Percentiles rank a stretch among this genome's conserved stretches.
Conservation (phyloP, 2,797 vertebrate species). For the Margarornis squamiger region DNA sequence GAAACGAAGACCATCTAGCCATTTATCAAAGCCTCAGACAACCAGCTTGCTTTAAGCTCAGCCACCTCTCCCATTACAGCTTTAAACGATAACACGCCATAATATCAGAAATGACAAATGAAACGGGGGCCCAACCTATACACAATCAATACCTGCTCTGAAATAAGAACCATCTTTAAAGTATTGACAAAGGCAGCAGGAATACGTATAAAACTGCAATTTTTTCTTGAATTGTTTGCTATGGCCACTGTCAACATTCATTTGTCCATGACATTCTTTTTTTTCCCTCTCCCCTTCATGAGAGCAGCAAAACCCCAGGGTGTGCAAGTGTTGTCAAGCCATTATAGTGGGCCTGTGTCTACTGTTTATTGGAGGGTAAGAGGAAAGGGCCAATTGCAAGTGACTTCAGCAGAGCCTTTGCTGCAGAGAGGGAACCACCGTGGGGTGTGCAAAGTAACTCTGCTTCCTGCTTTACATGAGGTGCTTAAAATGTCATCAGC, state of each 20-base stretch:
- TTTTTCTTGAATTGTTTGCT: constrained; percentile 61
- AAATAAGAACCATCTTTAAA: constrained; percentile 91
- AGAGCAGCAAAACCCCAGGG: constrained; percentile 46
- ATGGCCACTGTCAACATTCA: constrained; percentile 66
- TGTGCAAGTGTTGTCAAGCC: constrained; percentile 55
- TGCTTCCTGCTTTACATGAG: not conserved
- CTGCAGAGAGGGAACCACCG: not conserved
- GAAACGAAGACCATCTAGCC: constrained; percentile 91
- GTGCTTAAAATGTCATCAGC: constrained; percentile 16
- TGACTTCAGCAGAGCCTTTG: constrained; percentile 52
- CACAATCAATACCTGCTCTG: constrained; percentile 93
- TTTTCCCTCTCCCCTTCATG: not conserved
- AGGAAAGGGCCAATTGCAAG: constrained; percentile 47
- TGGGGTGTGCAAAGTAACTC: not conserved
- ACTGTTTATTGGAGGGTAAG: constrained; percentile 64
- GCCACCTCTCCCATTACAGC: constrained; percentile 89
- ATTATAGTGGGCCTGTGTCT: constrained; percentile 54
- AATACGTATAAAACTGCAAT: constrained; percentile 58
- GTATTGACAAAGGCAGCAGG: constrained; percentile 85
- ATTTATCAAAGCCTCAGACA: constrained; percentile 95
- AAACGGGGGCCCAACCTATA: constrained; percentile 88
- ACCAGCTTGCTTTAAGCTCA: constrained; percentile 83
- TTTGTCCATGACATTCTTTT: constrained; percentile 59
- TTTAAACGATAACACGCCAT: constrained; percentile 97
- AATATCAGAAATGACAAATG: constrained; percentile 99